Evolutionary conservation across 2,797 vertebrate genomes (phyloP).

Genomic region (Enoplosus armatus): DNA sequence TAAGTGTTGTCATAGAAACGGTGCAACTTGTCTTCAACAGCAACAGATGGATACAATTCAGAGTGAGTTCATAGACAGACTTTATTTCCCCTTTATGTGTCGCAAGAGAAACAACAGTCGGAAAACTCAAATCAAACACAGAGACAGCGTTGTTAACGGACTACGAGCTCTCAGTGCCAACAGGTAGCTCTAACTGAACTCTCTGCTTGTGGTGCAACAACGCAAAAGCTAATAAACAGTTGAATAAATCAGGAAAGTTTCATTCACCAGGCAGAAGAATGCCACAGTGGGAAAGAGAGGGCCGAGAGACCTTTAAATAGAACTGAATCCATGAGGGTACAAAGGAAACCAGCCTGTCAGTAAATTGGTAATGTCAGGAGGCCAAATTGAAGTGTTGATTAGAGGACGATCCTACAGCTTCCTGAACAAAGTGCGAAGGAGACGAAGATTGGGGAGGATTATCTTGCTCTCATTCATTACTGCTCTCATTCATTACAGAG

Average conservation of each 20-base stretch:
- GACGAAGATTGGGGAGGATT: constrained; percentile 52
- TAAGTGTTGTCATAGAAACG: constrained; percentile 48
- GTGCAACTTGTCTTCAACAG: constrained; percentile 15
- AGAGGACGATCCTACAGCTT: constrained; percentile 52
- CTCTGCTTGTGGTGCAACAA: not conserved
- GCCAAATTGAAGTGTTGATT: constrained; percentile 75
- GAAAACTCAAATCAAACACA: not conserved
- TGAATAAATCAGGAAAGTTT: constrained; percentile 47
- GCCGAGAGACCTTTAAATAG: constrained; percentile 49
- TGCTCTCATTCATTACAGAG: constrained; percentile 48
- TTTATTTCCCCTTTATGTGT: constrained; percentile 31
- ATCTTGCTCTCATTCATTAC: constrained; percentile 61
- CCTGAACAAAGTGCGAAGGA: constrained; percentile 63
- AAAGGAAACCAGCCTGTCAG: constrained; percentile 52
- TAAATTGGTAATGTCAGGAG: constrained; percentile 63
- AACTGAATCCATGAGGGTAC: constrained; percentile 33
- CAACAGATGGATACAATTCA: constrained; percentile 37
- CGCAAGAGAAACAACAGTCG: not conserved
- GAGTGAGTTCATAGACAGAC: constrained; percentile 19
- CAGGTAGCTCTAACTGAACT: constrained; percentile 8
- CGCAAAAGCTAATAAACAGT: no score
- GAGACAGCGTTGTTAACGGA: not conserved
- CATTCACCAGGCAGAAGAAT: constrained; percentile 8
- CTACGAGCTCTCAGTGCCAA: not conserved
- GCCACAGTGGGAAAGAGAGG: constrained; percentile 1